These are phyloP conservation scores for Stegastes partitus DNA, from an alignment of 2,113 vertebrate species.

Conservation along the genomic window DNA sequence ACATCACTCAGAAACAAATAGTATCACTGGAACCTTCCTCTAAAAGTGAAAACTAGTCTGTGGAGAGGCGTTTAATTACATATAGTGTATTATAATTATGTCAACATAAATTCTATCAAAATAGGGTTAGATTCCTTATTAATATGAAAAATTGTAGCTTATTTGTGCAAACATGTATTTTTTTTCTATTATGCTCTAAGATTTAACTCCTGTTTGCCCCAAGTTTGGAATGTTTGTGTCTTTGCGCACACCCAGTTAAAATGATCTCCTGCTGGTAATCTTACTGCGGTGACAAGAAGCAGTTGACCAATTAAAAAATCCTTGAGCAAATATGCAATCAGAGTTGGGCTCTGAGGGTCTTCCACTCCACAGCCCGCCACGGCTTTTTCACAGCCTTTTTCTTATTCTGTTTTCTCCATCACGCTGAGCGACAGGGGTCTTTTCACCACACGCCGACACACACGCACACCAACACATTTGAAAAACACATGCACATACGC, in stretches of 20 bases:
- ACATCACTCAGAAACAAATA: no score
- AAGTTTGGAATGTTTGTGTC: conserved; percentile 30
- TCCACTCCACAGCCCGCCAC: conserved; percentile 43
- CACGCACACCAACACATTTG: conserved; percentile 21
- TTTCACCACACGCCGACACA: conserved; percentile 35
- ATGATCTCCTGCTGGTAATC: conserved; percentile 59
- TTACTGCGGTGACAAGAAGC: conserved; percentile 53
- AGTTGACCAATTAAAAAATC: conserved; percentile 78
- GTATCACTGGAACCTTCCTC: no score
- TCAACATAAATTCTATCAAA: not conserved
- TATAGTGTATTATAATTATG: not conserved
- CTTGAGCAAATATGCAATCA: conserved; percentile 65
- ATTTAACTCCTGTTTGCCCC: not conserved
- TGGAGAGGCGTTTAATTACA: not conserved
- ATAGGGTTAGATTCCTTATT: not conserved
- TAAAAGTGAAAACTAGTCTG: not conserved
- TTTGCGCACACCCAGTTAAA: conserved; percentile 43
- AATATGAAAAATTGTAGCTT: not conserved
- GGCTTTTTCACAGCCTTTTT: conserved; percentile 60
- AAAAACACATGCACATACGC: conserved; percentile 44
- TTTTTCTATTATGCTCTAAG: not conserved
- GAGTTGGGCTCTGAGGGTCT: conserved; percentile 38
- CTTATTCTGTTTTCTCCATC: conserved; percentile 58
- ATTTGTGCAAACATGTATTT: not conserved
- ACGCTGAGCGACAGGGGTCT: conserved; percentile 67